phyloP scores from a whole-genome alignment of 2,113 vertebrate genomes.

The Sceloporus tristichus region DNA sequence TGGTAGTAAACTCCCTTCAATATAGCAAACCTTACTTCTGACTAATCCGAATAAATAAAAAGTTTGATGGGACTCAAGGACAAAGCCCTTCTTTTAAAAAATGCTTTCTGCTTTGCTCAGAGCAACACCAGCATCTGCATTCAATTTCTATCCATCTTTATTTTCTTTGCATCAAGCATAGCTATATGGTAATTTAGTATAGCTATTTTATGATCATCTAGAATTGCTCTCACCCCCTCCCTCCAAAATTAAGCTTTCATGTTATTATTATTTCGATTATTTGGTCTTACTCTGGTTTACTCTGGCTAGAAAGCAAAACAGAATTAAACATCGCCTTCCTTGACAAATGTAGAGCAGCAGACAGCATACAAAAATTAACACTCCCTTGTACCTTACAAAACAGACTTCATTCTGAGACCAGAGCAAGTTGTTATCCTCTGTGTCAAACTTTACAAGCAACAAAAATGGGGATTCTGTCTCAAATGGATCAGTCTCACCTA shows the following conservation, averaged over 20 bases:
- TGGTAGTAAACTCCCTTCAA: background rate
- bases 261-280: background rate
- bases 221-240: background rate
- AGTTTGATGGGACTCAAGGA: background rate
- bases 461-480: background rate
- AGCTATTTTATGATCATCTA: background rate
- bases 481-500: background rate
- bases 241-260: accelerated
- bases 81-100: background rate
- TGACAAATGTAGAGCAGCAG: slow-evolving; percentile 11
- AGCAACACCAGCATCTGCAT: background rate
- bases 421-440: background rate
- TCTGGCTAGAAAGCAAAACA: background rate
- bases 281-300: background rate
- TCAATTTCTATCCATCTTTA: background rate
- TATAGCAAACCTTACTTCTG: background rate
- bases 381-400: background rate
- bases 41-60: background rate
- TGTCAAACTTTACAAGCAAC: background rate
- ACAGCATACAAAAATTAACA: background rate
- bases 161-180: slow-evolving; percentile 33
- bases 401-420: background rate
- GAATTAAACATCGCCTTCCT: background rate
- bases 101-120: background rate
- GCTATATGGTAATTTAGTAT: background rate